Evolutionary conservation across 2,113 vertebrate species (phyloP).

Genomic region (Thryonomys swinderianus): DNA sequence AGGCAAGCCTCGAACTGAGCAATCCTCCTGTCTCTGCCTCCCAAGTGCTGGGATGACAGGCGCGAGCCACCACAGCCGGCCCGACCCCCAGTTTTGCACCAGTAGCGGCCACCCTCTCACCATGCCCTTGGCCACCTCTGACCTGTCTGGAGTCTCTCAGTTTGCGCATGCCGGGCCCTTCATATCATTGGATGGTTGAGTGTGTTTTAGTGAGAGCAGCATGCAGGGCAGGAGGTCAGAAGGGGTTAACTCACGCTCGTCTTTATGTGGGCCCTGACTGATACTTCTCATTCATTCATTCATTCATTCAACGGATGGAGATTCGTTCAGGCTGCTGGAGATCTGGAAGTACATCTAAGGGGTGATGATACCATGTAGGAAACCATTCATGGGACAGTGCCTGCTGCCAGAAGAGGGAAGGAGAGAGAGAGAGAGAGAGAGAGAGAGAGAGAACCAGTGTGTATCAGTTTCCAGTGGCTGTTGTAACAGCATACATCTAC

Average conservation of each 20-base stretch:
- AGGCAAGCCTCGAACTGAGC: too few relatives aligned
- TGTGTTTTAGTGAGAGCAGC: not conserved
- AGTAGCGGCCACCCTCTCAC: fast-evolving
- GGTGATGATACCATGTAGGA: not conserved
- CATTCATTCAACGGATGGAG: not conserved
- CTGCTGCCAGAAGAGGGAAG: not conserved
- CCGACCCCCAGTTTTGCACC: too few relatives aligned
- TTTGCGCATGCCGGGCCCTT: not conserved
- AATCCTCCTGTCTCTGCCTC: too few relatives aligned
- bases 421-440: too few relatives aligned
- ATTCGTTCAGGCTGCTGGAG: not conserved
- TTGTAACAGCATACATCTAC: not conserved
- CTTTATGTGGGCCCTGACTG: too few relatives aligned
- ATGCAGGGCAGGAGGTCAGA: not conserved
- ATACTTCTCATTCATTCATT: not conserved
- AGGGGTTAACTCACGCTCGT: not conserved
- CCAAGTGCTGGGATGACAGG: too few relatives aligned
- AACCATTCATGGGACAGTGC: not conserved
- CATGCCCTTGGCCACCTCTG: not conserved
- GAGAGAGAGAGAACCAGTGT: too few relatives aligned
- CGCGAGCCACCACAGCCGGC: too few relatives aligned
- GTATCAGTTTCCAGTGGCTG: not conserved
- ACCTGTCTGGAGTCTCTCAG: not conserved
- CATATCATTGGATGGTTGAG: fast-evolving
- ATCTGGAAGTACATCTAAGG: not conserved